Percentiles rank a stretch among this genome's conserved stretches.
Evolutionary conservation across 23 tunicate genomes (phyloP).

Genomic region (Oikopleura albicans): DNA sequence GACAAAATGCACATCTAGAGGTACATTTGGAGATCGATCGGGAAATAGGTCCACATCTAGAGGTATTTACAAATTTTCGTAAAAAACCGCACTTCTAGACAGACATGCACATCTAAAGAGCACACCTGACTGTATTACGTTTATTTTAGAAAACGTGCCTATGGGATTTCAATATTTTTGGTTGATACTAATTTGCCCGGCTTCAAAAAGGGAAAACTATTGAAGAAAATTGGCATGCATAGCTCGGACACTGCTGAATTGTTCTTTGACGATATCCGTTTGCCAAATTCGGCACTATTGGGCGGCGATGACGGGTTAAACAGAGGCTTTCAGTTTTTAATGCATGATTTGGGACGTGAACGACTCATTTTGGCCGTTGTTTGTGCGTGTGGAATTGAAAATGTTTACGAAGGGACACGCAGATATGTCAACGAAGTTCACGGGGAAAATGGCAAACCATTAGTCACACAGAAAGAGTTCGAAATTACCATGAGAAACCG

Average conservation of each 20-base stretch:
- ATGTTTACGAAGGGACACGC: neutral
- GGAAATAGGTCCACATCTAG: too few relatives aligned
- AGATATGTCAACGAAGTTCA: conserved; percentile 88
- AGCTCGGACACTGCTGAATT: conserved; percentile 82
- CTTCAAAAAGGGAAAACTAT: conserved; percentile 50
- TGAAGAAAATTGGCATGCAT: conserved; percentile 65
- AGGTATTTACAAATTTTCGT: too few relatives aligned
- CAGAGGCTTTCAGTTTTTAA: conserved; percentile 47
- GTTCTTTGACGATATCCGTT: conserved; percentile 64
- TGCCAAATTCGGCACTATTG: conserved; percentile 47
- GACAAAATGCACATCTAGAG: too few relatives aligned
- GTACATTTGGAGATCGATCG: too few relatives aligned
- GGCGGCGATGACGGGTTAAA: conserved; percentile 78
- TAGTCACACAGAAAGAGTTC: too few relatives aligned
- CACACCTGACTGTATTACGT: too few relatives aligned
- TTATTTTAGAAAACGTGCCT: conserved; percentile 3
- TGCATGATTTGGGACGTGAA: conserved; percentile 65
- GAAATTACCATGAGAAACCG: too few relatives aligned
- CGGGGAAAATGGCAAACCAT: too few relatives aligned
- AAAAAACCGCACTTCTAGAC: too few relatives aligned
- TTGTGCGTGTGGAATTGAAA: neutral
- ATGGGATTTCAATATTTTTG: conserved; percentile 26
- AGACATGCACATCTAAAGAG: too few relatives aligned
- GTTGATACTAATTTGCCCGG: conserved; percentile 66
- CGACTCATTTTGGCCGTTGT: neutral